These are phyloP conservation scores for Tupiocoris notatus DNA, from an alignment of 2,888 invertebrate genomes.

Conservation along the genomic window DNA sequence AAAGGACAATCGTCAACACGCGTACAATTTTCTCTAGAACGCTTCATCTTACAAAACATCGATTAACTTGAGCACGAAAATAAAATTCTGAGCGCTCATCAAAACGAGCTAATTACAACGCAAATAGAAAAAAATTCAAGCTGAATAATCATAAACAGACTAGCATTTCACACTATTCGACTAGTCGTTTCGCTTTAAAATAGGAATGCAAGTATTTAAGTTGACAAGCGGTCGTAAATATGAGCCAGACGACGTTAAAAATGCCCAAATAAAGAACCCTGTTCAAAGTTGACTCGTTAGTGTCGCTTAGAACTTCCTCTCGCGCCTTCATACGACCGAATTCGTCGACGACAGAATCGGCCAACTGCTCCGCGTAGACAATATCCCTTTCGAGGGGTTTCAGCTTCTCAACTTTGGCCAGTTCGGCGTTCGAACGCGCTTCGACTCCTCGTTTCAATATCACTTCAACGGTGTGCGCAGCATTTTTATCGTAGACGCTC, in stretches of 20 bases:
- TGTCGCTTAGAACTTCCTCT: constrained; percentile 22
- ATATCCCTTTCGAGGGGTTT: constrained; percentile 39
- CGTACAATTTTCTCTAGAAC: too few relatives aligned
- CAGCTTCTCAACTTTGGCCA: constrained; percentile 33
- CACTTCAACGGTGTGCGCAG: constrained; percentile 22
- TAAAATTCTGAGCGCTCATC: too few relatives aligned
- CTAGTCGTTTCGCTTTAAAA: constrained; percentile 40
- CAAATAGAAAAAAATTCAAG: too few relatives aligned
- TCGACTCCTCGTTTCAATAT: constrained; percentile 21
- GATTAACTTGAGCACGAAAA: too few relatives aligned
- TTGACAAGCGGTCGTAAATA: constrained; percentile 25
- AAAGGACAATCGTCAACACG: too few relatives aligned
- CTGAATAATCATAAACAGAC: too few relatives aligned
- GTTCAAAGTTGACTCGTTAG: constrained; percentile 41
- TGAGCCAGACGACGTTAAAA: constrained; percentile 32
- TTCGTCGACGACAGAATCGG: constrained; percentile 24
- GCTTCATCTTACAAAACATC: too few relatives aligned
- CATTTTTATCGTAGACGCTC: neutral
- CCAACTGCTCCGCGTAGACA: constrained; percentile 23
- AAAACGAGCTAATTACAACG: too few relatives aligned
- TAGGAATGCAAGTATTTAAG: constrained; percentile 35
- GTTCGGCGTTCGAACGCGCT: constrained; percentile 14
- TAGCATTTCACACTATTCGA: too few relatives aligned
- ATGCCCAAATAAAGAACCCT: constrained; percentile 38
- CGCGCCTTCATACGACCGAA: constrained; percentile 25